Percentiles rank a stretch among this genome's conserved stretches.
These are phyloP conservation scores for Perizoma affinitatum DNA, from an alignment of 2,888 invertebrate species.

Conservation along the genomic window DNA sequence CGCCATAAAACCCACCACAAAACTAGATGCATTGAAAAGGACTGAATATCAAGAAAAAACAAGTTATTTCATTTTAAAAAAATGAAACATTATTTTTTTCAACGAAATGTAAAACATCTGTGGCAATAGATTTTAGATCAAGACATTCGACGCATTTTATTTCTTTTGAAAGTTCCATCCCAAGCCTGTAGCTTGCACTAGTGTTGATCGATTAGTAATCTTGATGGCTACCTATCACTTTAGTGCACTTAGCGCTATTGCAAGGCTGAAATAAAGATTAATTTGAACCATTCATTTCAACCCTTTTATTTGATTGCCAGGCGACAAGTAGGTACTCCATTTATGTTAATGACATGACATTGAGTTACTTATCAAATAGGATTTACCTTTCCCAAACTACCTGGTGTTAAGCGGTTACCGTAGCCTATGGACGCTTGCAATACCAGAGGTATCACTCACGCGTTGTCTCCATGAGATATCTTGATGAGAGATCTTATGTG, in stretches of 20 bases:
- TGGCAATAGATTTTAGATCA: too few species aligned
- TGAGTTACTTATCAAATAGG: too few species aligned
- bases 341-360: too few species aligned
- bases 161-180: not conserved
- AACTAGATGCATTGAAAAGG: too few species aligned
- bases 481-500: too few species aligned
- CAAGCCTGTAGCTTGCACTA: constrained; percentile 16
- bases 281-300: constrained; percentile 17
- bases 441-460: not conserved
- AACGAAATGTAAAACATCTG: too few species aligned
- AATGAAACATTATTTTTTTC: too few species aligned
- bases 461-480: not conserved
- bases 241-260: constrained; percentile 60
- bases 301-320: constrained; percentile 7
- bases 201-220: constrained; percentile 12
- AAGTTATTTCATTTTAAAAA: too few species aligned
- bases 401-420: not conserved
- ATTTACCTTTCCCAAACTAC: not conserved
- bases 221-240: constrained; percentile 23
- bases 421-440: constrained; percentile 2
- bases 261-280: constrained; percentile 37
- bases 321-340: too few species aligned
- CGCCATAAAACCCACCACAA: too few species aligned
- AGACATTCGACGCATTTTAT: too few species aligned
- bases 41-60: too few species aligned